Conservation (phyloP, 2,113 vertebrate genomes). For the Eleginops maclovinus region DNA sequence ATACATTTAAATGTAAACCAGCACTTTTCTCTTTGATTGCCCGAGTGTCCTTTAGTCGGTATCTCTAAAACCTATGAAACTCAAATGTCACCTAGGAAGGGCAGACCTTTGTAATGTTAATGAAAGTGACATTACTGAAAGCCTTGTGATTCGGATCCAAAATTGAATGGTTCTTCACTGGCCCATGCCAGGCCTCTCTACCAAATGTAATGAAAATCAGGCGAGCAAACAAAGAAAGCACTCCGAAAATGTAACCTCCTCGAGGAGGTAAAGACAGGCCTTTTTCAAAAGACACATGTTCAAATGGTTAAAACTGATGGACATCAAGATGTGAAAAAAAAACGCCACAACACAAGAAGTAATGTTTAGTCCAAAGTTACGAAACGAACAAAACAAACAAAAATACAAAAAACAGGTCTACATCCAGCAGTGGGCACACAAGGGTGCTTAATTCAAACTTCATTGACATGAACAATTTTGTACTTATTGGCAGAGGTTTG, state of each 20-base stretch:
- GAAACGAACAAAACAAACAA: background rate
- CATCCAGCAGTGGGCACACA: background rate
- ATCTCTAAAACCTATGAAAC: background rate
- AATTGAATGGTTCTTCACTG: too few relatives aligned
- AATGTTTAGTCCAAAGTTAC: slow-evolving; percentile 6
- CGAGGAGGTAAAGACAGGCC: background rate
- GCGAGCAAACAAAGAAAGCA: too few relatives aligned
- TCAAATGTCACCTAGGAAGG: too few relatives aligned
- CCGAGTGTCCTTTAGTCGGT: background rate
- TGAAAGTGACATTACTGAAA: too few relatives aligned
- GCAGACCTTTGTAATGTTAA: too few relatives aligned
- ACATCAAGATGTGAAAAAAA: slow-evolving; percentile 27
- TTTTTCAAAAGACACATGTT: slow-evolving; percentile 18
- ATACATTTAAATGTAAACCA: background rate
- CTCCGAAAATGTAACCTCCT: too few relatives aligned
- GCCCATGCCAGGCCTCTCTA: too few relatives aligned
- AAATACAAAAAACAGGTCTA: background rate
- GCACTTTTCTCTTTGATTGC: background rate
- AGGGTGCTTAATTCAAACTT: slow-evolving; percentile 6
- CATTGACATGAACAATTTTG: too few relatives aligned
- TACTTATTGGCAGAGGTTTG: slow-evolving; percentile 13
- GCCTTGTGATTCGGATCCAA: too few relatives aligned
- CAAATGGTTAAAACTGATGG: slow-evolving; percentile 4
- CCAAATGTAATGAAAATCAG: too few relatives aligned
- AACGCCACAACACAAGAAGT: slow-evolving; percentile 6